phyloP scores from a whole-genome alignment of 1,140 invertebrate genomes.

The Anastatus disparis region DNA sequence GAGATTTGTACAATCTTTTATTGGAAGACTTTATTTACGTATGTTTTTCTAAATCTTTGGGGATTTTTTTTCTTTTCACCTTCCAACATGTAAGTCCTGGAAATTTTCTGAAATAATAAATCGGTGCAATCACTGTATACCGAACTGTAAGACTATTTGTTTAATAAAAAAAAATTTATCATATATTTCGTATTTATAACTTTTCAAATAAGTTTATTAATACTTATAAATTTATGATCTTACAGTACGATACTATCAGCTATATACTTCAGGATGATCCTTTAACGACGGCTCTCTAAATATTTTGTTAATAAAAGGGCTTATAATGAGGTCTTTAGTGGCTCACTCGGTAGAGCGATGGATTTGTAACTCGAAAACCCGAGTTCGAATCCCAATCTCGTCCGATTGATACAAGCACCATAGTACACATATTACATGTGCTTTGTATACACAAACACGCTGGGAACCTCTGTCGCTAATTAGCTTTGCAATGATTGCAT shows the following conservation, averaged over 20 bases:
- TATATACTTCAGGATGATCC: neutral
- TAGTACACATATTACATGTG: too few species aligned
- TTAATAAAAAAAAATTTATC: neutral
- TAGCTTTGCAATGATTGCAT: too few species aligned
- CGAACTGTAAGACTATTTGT: slow-evolving; percentile 19
- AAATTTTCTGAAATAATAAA: slow-evolving; percentile 58
- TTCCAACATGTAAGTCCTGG: slow-evolving; percentile 49
- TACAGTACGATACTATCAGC: slow-evolving; percentile 13
- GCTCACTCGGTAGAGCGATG: too few species aligned
- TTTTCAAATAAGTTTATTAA: neutral
- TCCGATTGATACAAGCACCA: too few species aligned
- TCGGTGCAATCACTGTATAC: neutral
- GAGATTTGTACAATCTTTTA: neutral
- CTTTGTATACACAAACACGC: too few species aligned
- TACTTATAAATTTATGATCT: slow-evolving; percentile 13
- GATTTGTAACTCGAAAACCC: too few species aligned
- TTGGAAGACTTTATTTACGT: neutral
- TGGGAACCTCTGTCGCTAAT: too few species aligned
- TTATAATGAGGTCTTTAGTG: too few species aligned
- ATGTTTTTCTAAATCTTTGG: neutral
- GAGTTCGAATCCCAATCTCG: too few species aligned
- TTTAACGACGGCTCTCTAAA: slow-evolving; percentile 10
- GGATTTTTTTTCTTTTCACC: slow-evolving; percentile 2
- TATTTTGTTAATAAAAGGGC: slow-evolving; percentile 1
- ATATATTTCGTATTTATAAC: neutral